Evolutionary conservation across 2,113 vertebrate genomes (phyloP).

Genomic region (Menura novaehollandiae): DNA sequence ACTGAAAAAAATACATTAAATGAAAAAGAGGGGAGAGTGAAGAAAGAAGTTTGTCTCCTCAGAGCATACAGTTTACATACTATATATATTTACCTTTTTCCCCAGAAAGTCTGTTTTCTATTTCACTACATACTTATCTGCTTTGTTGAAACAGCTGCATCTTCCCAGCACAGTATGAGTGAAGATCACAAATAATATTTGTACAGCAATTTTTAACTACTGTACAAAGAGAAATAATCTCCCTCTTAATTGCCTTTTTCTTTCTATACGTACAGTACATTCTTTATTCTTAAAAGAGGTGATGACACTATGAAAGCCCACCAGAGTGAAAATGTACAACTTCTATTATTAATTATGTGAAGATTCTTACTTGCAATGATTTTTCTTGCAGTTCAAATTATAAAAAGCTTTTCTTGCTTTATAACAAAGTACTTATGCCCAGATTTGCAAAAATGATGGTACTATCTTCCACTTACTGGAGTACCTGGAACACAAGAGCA

Average conservation of each 20-base stretch:
- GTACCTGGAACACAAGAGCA: neutral
- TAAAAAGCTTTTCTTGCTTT: neutral
- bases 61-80: neutral
- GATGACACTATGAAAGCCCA: neutral
- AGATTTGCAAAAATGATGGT: neutral
- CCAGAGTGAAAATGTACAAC: neutral
- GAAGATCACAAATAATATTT: conserved; percentile 57
- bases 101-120: conserved; percentile 18
- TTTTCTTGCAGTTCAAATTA: neutral
- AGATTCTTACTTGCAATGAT: neutral
- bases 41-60: neutral
- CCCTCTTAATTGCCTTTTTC: conserved; percentile 20
- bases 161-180: neutral
- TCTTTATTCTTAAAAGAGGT: conserved; percentile 22
- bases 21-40: neutral
- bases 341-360: neutral
- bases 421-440: neutral
- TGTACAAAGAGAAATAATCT: conserved; percentile 39
- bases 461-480: neutral
- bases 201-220: conserved; percentile 48
- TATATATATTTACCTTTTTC: conserved; percentile 2
- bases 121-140: neutral
- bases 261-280: neutral
- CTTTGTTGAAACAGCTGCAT: conserved; percentile 57
- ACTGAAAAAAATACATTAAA: neutral